Percentiles rank a stretch among this genome's conserved stretches.
Conservation (phyloP, 2,797 vertebrate genomes). For the Sebastes jordani region DNA sequence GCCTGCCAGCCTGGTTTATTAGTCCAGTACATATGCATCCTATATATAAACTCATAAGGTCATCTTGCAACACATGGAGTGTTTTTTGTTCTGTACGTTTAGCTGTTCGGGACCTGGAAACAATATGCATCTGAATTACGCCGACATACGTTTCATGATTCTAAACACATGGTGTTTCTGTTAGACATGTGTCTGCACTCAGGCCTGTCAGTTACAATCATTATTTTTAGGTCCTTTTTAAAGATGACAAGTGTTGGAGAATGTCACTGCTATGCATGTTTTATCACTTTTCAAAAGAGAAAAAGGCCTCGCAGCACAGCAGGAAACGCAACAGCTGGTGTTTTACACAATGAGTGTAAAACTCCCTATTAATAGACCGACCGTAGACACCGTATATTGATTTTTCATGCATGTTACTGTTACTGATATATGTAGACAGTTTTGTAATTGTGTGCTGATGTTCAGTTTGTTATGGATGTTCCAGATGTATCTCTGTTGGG, state of each 20-base stretch:
- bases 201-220: not conserved
- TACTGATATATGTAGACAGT: not conserved
- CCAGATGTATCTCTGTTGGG: not conserved
- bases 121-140: not conserved
- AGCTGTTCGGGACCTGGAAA: not conserved
- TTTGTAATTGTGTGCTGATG: not conserved
- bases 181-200: constrained; percentile 6
- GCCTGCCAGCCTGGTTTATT: constrained; percentile 53
- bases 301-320: not conserved
- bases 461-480: not conserved
- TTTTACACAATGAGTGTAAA: constrained; percentile 15
- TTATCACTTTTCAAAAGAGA: not conserved
- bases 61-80: not conserved
- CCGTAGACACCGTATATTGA: not conserved
- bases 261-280: not conserved
- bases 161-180: constrained; percentile 2
- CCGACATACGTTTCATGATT: not conserved
- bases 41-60: constrained; percentile 70
- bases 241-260: constrained; percentile 21
- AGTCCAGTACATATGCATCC: constrained; percentile 51
- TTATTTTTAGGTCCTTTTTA: constrained; percentile 41
- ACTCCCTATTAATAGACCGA: not conserved
- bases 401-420: not conserved
- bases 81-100: not conserved
- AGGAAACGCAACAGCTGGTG: constrained; percentile 35